Base-by-base conservation (phyloP, 1,140 invertebrate species). In the Himalopsyche phryganea region DNA sequence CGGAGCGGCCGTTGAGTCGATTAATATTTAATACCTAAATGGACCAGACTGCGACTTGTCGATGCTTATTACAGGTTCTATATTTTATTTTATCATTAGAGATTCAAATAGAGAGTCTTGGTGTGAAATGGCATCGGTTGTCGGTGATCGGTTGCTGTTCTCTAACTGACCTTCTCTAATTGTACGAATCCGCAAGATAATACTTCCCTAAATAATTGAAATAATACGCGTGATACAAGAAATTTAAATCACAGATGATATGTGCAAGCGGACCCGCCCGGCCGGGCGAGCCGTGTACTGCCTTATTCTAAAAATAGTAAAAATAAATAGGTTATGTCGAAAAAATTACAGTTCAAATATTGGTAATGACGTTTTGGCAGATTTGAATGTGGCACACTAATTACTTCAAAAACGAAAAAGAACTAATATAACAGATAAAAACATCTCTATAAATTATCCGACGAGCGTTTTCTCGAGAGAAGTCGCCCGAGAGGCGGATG, bases 351-450 rank as follows among this genome's bases (percentile, higher is more conserved):
- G 42, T 45, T 44, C 15, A 14, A 55, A 67, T 69, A 75, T 70
- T 70, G 75, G 73, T 76, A 76, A 74, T 74, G 72, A 75, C 71
- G 73, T 75, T 77, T 78, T 78, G 74, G 75, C 75, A 77, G 74
- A 77, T 72, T 75, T 75, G 72, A 74, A 72, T 76, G 75, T 77
- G 75, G 75, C 75, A 77, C 75, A 75, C 74, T 73, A 73, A 49
- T 74, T 52, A 20, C n/a, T 46, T 23, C 66, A 71, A 75, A 73
- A 76, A 77, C 4, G 9, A 75, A 75, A 68, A 72, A 66, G 72
- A 76, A 75, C 74, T 73, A 76, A 53, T 20, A 45, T 28, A 49
- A 35, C 47, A 49, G 32, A 49, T 33, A 49, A 49, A 18, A 19
- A 28, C 23, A 28, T 28, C 23, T 9, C 23, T 28, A n/a, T n/a